These are phyloP conservation scores for Coleophora deauratella DNA, from an alignment of 2,888 invertebrate species.

Conservation along the genomic window DNA sequence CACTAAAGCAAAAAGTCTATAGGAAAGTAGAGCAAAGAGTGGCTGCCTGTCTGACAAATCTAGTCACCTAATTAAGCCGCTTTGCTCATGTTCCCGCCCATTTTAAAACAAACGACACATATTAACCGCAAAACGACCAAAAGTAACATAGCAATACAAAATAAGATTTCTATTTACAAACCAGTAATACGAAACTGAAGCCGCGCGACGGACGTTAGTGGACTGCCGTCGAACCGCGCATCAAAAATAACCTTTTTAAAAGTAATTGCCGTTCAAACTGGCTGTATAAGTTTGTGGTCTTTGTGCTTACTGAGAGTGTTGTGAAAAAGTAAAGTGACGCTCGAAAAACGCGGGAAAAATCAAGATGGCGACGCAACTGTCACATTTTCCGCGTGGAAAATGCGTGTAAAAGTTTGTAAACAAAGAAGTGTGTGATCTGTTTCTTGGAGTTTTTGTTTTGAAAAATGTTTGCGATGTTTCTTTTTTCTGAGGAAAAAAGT, in stretches of 20 bases:
- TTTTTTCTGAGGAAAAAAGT: no score
- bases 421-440: background rate
- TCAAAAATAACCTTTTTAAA: conserved; percentile 12
- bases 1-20: no score
- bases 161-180: conserved; percentile 21
- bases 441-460: background rate
- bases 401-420: conserved; percentile 6
- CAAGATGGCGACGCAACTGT: conserved; percentile 14
- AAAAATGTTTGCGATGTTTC: background rate
- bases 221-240: conserved; percentile 13
- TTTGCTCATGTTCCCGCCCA: background rate
- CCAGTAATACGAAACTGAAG: conserved; percentile 19
- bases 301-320: conserved; percentile 1
- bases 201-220: conserved; percentile 16
- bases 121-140: conserved; percentile 5
- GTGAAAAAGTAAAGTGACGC: conserved; percentile 9
- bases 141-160: conserved; percentile 10
- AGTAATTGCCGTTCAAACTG: background rate
- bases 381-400: conserved; percentile 15
- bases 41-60: no score
- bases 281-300: conserved; percentile 1
- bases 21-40: no score
- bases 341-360: conserved; percentile 7
- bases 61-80: no score
- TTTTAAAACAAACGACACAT: background rate